Evolutionary conservation across 2,797 vertebrate genomes (phyloP).

Genomic region (Sparus aurata): DNA sequence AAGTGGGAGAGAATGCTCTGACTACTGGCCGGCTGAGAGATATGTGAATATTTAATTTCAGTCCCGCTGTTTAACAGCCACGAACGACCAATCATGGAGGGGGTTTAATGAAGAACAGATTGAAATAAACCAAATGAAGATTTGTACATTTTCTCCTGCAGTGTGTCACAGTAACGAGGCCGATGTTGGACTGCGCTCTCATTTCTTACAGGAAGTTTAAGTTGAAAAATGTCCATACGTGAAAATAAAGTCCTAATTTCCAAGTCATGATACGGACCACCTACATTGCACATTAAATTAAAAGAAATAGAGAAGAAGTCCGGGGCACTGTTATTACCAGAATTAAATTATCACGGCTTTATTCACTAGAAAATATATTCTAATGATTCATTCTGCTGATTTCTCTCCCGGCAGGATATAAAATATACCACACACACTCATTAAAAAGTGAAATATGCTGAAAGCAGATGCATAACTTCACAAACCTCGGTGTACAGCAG

Average conservation of each 20-base stretch:
- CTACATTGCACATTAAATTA: background rate
- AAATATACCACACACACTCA: background rate
- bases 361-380: background rate
- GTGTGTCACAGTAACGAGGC: background rate
- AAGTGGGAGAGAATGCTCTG: constrained; percentile 23
- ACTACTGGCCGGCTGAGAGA: background rate
- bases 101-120: constrained; percentile 15
- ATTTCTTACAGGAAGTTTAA: background rate
- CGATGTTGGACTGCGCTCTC: background rate
- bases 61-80: constrained; percentile 18
- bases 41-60: constrained; percentile 23
- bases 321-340: background rate
- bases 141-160: background rate
- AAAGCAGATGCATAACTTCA: background rate
- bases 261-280: background rate
- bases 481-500: accelerated
- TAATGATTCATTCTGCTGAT: background rate
- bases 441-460: background rate
- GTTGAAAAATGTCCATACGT: background rate
- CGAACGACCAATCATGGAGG: background rate
- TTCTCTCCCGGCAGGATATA: background rate
- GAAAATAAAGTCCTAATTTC: background rate
- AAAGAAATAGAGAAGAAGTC: background rate
- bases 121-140: constrained; percentile 13
- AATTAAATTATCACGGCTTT: background rate